Conservation (phyloP, 2,888 invertebrate species). For the Agrochola lychnidis region DNA sequence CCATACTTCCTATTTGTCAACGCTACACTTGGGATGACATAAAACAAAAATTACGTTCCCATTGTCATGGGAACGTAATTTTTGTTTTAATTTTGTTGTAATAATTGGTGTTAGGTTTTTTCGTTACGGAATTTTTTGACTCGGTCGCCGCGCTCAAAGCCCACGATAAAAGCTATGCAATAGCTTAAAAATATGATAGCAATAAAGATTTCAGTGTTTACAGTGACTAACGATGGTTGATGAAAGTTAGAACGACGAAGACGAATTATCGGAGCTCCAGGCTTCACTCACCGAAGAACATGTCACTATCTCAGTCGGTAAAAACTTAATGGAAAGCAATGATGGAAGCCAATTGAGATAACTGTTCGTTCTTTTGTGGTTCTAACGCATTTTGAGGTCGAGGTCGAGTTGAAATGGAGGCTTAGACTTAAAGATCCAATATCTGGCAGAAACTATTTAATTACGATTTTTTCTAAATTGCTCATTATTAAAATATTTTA, state of each 20-base stretch:
- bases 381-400: conserved; percentile 17
- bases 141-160: too few species aligned
- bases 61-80: too few species aligned
- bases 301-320: conserved; percentile 9
- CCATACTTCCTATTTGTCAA: too few species aligned
- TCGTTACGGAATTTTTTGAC: too few species aligned
- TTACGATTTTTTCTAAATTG: background rate
- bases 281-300: conserved; percentile 3
- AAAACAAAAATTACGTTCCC: too few species aligned
- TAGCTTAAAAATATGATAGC: too few species aligned
- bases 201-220: too few species aligned
- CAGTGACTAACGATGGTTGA: conserved; percentile 33
- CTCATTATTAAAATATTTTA: background rate
- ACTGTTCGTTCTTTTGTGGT: conserved; percentile 6
- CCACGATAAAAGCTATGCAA: too few species aligned
- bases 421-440: background rate
- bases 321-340: conserved; percentile 47
- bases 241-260: conserved; percentile 32
- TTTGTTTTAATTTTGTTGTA: too few species aligned
- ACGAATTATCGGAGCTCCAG: conserved; percentile 13
- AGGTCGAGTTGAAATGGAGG: background rate
- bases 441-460: background rate
- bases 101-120: too few species aligned
- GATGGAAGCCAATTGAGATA: conserved; percentile 32
- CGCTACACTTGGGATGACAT: too few species aligned